A percentile compares a stretch with the other conserved stretches of the same genome.
Conservation (phyloP, 2,113 vertebrate genomes). For the Amphiprion percula region DNA sequence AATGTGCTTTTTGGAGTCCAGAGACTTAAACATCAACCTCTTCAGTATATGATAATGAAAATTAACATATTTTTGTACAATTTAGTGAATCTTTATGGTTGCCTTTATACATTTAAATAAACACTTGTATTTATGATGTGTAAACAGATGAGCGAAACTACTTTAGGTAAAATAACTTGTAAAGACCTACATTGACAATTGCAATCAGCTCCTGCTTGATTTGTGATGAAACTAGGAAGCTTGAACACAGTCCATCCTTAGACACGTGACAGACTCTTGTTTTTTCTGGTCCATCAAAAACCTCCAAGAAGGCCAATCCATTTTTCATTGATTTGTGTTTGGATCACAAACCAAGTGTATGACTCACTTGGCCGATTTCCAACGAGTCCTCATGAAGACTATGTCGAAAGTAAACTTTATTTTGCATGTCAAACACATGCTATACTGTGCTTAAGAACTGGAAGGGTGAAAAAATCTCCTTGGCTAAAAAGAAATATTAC, state of each 20-base stretch:
- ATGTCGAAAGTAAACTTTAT: neutral
- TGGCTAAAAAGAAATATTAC: neutral
- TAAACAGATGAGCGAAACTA: no score
- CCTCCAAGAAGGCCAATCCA: neutral
- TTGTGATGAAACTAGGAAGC: neutral
- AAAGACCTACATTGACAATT: neutral
- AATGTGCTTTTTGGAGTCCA: no score
- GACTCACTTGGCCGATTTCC: neutral
- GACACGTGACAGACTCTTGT: neutral
- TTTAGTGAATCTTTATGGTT: no score
- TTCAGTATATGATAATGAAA: neutral
- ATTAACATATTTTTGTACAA: no score
- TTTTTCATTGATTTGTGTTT: neutral
- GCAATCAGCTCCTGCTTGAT: neutral
- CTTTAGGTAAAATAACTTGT: neutral
- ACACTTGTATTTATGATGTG: no score
- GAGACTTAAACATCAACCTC: no score
- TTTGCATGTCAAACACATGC: neutral
- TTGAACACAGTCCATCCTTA: neutral
- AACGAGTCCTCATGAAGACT: neutral
- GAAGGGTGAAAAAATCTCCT: neutral
- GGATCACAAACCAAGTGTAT: neutral
- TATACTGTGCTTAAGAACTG: no score
- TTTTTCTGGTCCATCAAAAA: neutral
- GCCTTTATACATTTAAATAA: no score